A percentile compares a stretch with the other conserved stretches of the same genome.
phyloP scores from a whole-genome alignment of 2,888 invertebrate species.

The Hylaea fasciaria region DNA sequence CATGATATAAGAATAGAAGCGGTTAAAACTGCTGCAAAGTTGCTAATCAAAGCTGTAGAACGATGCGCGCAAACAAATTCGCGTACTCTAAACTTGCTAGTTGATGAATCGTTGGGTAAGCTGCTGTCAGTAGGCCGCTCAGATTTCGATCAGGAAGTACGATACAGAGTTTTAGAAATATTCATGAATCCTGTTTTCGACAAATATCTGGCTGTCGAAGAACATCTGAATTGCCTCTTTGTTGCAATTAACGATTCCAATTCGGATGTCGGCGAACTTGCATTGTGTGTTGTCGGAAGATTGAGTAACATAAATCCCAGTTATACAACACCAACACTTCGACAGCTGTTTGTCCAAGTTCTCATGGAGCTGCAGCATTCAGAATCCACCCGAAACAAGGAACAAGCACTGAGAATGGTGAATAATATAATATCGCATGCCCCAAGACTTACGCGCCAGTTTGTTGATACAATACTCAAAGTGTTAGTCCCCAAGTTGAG shows the following conservation, averaged over 20 bases:
- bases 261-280: conserved; percentile 96
- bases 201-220: conserved; percentile 96
- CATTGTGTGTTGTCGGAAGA: conserved; percentile 95
- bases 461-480: conserved; percentile 96
- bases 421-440: conserved; percentile 97
- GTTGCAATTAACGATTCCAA: conserved; percentile 98
- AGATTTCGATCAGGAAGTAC: conserved; percentile 97
- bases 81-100: conserved; percentile 93
- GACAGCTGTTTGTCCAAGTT: conserved; percentile 96
- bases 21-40: conserved; percentile 95
- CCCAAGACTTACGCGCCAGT: conserved; percentile 96
- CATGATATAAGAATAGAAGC: conserved; percentile 96
- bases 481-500: conserved; percentile 95
- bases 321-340: conserved; percentile 97
- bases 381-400: conserved; percentile 97
- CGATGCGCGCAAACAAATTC: conserved; percentile 87
- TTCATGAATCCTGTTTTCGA: conserved; percentile 95
- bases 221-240: conserved; percentile 96
- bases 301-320: conserved; percentile 98
- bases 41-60: conserved; percentile 93
- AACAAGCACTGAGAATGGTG: conserved; percentile 97
- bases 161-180: conserved; percentile 95
- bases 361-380: conserved; percentile 97
- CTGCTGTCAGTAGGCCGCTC: conserved; percentile 96
- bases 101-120: conserved; percentile 96